Evolutionary conservation across 2,797 vertebrate species (phyloP), one percentile per base, ranked within the genome.

Genomic region (Moxostoma hubbsi): DNA sequence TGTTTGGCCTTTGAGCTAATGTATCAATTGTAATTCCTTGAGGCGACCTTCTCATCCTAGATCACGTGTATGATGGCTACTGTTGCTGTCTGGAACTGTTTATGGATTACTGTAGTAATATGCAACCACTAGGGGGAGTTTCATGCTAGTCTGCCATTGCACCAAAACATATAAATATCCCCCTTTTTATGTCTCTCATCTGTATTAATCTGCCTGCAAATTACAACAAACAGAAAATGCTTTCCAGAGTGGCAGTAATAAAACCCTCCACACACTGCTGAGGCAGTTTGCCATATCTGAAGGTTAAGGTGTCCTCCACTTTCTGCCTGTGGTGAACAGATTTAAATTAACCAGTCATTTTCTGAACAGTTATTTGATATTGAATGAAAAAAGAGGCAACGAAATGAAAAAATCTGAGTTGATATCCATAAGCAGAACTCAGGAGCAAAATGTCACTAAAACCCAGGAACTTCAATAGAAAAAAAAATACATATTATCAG

Each of bases 81-180:
- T 77, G 58, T 80, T 80, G 71, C 77, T 73, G 53, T 55, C 61
- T 61, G 59, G 45, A 51, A 13, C 45, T 54, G 10, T 78, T 59
- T 58, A 24, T 47, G 18, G 49, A n/a, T 59, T 57, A 45, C 50
- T 72, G 51, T 66, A 18, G 13, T 54, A 18, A 7, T 61, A 12
- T 57, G 10, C 15, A 12, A 64, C 87, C 88, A 90, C 81, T 83
- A 84, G 87, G 84, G 85, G 86, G 81, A 75, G 74, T 43, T 75
- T 24, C 43, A 55, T 69, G 67, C 72, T 59, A 46, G 65, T n/a
- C 65, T 61, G 63, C 51, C 62, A 5, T 50, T 49, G 47, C 62
- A 66, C 68, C 67, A 80, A 86, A 87, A 68, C 70, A 83, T 72
- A 72, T 68, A 63, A 75, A 82, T 68, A 58, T 50, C 51, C 13